Base-by-base conservation (phyloP, 1,140 invertebrate genomes). In the Drosophila pseudoananassae region DNA sequence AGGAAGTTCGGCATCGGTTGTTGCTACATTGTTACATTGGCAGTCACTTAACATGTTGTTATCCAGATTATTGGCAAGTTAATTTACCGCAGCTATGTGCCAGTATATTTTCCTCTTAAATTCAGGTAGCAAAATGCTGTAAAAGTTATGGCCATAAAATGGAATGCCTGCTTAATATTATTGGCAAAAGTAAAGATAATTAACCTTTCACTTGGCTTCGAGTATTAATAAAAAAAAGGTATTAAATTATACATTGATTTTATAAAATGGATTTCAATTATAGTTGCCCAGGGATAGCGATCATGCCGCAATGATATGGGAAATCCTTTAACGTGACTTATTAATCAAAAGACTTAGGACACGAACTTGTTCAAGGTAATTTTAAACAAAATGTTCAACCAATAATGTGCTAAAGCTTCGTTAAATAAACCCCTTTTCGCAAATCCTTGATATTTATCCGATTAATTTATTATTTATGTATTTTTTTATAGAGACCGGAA, bases 21-120 rank as follows among this genome's bases (percentile, higher is more conserved):
- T n/a, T 20, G 25, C 5, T 27, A 27, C 25, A 27, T 27, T 27
- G 43, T 55, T 68, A 43, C 64, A 31, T 20, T 33, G 10, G 29
- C n/a, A 49, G 40, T 49, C 64, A 69, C 64, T 70, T 56, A 69
- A 69, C 64, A 69, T 63, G 66, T 69, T 70, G 66, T 70, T 70
- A 70, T 70, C 66, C 40, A 70, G 66, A 70, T 70, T 31, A 49
- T 27, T 49, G 51, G 64, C 36, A 66, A 70, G 51, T 69, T 69
- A 49, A 70, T 69, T 69, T 68, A 33, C 27, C 9, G 27, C 27
- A 14, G 29, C 20, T 31, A 27, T 23, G 23, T 57, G 58, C 10
- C 33, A n/a, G 3, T 36, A 36, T 36, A 12, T 36, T n/a, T 36
- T 36, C 17, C 29, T 50, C 23, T 57, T 56, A 33, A 55, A 56